Conservation (phyloP, 2,888 invertebrate species). For the Heteromyza rotundicornis region DNA sequence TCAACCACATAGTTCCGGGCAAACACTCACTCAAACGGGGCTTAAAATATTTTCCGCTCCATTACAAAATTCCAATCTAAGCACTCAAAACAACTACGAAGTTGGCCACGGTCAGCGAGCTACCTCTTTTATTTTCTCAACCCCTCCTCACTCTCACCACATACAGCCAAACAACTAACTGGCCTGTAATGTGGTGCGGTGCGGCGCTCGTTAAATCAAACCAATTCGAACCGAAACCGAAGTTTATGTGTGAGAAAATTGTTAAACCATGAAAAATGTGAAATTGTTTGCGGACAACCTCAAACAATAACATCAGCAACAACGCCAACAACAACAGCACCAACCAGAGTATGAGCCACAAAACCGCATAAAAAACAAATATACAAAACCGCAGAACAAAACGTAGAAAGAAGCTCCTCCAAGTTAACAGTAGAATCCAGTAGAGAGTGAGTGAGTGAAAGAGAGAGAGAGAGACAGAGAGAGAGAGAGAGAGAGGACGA, state of each 20-base stretch:
- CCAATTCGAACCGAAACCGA: background rate
- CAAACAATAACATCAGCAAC: background rate
- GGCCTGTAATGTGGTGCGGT: background rate
- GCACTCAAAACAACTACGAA: no score
- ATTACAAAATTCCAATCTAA: no score
- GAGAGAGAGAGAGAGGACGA: background rate
- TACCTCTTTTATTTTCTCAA: background rate
- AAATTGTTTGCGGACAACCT: background rate
- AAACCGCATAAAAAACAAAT: background rate
- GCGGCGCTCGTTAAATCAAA: background rate
- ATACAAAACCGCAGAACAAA: background rate
- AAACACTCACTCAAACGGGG: no score
- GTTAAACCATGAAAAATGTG: conserved; percentile 3
- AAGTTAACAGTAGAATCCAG: background rate
- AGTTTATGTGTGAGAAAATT: conserved; percentile 8
- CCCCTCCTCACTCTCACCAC: no score
- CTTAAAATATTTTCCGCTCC: no score
- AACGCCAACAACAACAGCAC: background rate
- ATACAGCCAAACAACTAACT: no score
- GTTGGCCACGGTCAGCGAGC: background rate
- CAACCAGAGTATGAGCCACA: background rate
- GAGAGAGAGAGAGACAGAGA: conserved; percentile 9
- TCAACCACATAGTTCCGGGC: no score
- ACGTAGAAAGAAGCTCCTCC: background rate
- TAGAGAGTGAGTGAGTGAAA: background rate